Base-by-base conservation (phyloP, 2,113 vertebrate species). In the Saccopteryx bilineata region DNA sequence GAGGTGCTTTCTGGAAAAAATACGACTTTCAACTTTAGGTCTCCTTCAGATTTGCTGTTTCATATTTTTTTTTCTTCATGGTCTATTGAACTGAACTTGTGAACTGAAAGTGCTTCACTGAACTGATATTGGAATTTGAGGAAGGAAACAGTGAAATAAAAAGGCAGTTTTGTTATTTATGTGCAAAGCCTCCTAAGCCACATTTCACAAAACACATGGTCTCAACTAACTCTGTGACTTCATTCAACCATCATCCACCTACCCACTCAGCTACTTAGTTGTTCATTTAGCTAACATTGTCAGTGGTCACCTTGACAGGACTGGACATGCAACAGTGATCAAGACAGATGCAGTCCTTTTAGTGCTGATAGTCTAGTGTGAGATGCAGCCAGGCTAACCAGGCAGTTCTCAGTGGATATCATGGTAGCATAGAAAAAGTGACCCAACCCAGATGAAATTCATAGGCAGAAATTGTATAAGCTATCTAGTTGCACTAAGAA, bases 21-120 rank as follows among this genome's bases (percentile, higher is more conserved):
- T 84, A 96, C 33, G 96, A 78, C 87, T 97, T 95, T 97, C 97
- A 96, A 96, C 92, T 96, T 96, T 78, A 52, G 83, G 92, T 91
- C 69, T 97, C 84, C 89, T 98, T 97, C 82, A 97, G 61, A 96
- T 97, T 89, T 95, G 80, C 97, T 98, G 80, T 95, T 98, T 97
- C 91, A 96, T 88, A 95, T 76, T 83, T 97, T 98, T 97, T 76
- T 95, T 96, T 98, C 56, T 94, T 97, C 46, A 92, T 94, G 95
- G 95, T 96, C 92, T 91, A 26, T 76, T 97, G 97, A 96, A 88
- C 95, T 94, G 97, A 97, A 96, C 92, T 92, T 97, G 87, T 95
- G 94, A 95, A 95, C 90, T 97, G 87, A 54, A 91, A 91, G 86
- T 68, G 54, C 78, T 91, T 96, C 52, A 63, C 52, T 91, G 50